Evolutionary conservation across 1,140 invertebrate genomes (phyloP).

Genomic region (Hermetia illucens): DNA sequence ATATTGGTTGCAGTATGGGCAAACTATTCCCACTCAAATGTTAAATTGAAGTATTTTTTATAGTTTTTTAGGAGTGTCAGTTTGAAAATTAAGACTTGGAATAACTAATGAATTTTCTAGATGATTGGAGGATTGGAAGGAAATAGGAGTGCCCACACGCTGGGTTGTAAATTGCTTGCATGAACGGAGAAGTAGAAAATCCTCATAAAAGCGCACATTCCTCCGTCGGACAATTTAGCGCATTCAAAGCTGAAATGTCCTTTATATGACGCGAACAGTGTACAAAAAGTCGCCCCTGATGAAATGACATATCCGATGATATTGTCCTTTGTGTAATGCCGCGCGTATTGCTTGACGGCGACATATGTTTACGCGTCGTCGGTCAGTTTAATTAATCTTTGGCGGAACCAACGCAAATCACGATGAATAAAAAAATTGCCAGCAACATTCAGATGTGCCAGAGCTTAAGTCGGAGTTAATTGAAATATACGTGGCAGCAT

Average conservation of each 20-base stretch:
- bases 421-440: not conserved
- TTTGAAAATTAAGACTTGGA: no score
- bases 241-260: not conserved
- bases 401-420: no score
- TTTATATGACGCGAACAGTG: not conserved
- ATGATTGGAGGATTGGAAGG: no score
- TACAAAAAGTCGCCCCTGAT: not conserved
- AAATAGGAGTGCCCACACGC: no score
- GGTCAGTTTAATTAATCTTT: not conserved
- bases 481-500: not conserved
- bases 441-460: not conserved
- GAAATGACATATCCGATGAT: no score
- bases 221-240: not conserved
- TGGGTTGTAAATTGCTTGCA: no score
- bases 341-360: not conserved
- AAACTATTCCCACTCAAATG: no score
- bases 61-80: no score
- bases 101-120: no score
- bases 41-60: no score
- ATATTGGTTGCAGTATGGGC: no score
- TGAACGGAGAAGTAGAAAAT: not conserved
- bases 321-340: not conserved
- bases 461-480: not conserved
- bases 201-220: not conserved
- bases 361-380: constrained; percentile 1